These are phyloP conservation scores for Miichthys miiuy DNA, from an alignment of 2,797 vertebrate genomes.

Conservation along the genomic window DNA sequence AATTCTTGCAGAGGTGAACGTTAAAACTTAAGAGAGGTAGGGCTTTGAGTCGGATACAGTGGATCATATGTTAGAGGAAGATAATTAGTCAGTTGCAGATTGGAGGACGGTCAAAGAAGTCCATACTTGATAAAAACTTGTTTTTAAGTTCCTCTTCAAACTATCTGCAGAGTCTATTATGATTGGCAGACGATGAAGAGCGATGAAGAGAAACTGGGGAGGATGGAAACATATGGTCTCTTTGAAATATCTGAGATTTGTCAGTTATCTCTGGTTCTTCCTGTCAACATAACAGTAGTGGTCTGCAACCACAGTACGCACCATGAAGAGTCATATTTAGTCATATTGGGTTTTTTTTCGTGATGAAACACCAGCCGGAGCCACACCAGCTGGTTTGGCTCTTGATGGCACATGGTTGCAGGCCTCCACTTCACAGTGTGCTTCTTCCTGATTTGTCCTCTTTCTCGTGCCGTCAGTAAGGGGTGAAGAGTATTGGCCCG, in stretches of 20 bases:
- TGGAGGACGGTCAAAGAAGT: constrained; percentile 42
- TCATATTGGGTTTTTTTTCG: constrained; percentile 34
- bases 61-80: constrained; percentile 39
- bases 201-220: constrained; percentile 51
- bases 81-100: constrained; percentile 44
- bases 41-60: constrained; percentile 63
- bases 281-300: constrained; percentile 55
- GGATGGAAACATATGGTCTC: constrained; percentile 48
- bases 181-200: constrained; percentile 45
- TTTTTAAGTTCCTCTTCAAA: constrained; percentile 49
- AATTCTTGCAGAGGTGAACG: constrained; percentile 57
- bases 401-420: constrained; percentile 51
- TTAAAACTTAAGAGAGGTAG: constrained; percentile 74
- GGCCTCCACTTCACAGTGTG: constrained; percentile 80
- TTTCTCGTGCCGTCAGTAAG: constrained; percentile 84
- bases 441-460: constrained; percentile 75
- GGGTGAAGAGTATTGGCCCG: constrained; percentile 91
- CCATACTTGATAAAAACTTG: constrained; percentile 51
- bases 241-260: constrained; percentile 39
- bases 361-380: constrained; percentile 41
- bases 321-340: constrained; percentile 48
- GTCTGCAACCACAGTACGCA: constrained; percentile 51
- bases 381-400: constrained; percentile 55
- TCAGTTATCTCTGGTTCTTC: constrained; percentile 48
- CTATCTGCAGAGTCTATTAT: constrained; percentile 41